Base-by-base conservation (phyloP, 2,888 invertebrate species). In the Mechanitis mazaeus region DNA sequence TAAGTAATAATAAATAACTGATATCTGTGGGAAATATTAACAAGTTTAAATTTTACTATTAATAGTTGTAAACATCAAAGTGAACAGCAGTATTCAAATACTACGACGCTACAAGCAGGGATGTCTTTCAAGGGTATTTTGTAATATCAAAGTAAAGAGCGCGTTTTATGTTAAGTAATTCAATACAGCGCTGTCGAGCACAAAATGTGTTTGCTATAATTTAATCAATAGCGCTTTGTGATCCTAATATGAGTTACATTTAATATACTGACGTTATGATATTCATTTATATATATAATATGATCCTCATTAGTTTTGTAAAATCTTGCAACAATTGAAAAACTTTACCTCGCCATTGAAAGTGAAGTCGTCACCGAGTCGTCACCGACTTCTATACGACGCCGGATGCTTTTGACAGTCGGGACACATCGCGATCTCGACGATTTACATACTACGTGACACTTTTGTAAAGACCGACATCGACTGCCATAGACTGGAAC, bases 391-490 rank as follows among this genome's bases (percentile, higher is more conserved):
- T 82, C 78, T 81, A 79, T 82, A 77, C 70, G 75, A 73, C 77
- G 70, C 75, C 81, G 78, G 81, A 76, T 87, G 87, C 72, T 74
- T 83, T 87, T 88, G 87, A 84, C 87, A 89, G 86, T 87, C 87
- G 81, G 79, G 79, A 82, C 88, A 84, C 89, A 88, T 85, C 82
- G 80, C 85, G 81, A 85, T 85, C 86, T 87, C 83, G 83, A 84
- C 87, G 85, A 85, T 90, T 89, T 90, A 89, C 88, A 90, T 90
- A 88, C 81, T 86, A 90, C 89, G 89, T 89, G 89, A 88, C 83
- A 84, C 77, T 87, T 86, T 90, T 89, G 77, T 83, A 75, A 78
- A 88, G 78, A 77, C 81, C 81, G 72, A 79, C 85, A 87, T 90
- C 87, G 88, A 88, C 86, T 87, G 76, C 73, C 70, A 87, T 86